Evolutionary conservation across 2,113 vertebrate genomes (phyloP), one percentile per base, ranked within the genome.

Genomic region (Seriola rivoliana): DNA sequence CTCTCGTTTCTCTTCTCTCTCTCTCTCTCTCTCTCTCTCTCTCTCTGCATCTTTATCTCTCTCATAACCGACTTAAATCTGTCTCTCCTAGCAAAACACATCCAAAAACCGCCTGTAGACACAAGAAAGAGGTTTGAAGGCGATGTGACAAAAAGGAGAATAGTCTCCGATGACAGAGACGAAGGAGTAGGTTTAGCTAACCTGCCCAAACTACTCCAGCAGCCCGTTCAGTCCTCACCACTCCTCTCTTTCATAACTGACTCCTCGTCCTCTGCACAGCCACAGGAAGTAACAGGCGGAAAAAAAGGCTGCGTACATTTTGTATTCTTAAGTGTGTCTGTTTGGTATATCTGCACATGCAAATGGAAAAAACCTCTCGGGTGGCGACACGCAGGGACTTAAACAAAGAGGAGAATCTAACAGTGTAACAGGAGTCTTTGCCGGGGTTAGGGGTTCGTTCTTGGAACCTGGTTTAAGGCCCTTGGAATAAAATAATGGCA

Each of bases 191-290:
- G 32, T 36, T 59, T 38, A 25, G 80, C 81, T 54, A 38, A 83
- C 84, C 85, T 67, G 78, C 78, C 80, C 52, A 21, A 89, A 94
- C 90, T 82, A 21, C 92, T 89, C 89, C 38, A 70, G 95, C 94
- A 87, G 94, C 94, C 91, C 86, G 0, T 85, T 40, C 72, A 32
- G 34, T 72, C 36, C 72, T 25, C 79, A 57, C 80, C 86, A 80
- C 86, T 54, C 76, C 82, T 71, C 67, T 48, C n/a, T 23, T 71
- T 58, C 44, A 19, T 14, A 42, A 36, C 32, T 9, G 55, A 63
- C 38, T 29, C 23, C 21, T 19, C 40, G 2, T 69, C 57, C 17
- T 74, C 57, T 21, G 11, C 1, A 16, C 13, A 46, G 44, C 44
- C 44, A 34, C n/a, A 52, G 34, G 38, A 13, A 23, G 9, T 32